Conservation (phyloP, 1,140 invertebrate genomes). For the Ylistrum balloti region DNA sequence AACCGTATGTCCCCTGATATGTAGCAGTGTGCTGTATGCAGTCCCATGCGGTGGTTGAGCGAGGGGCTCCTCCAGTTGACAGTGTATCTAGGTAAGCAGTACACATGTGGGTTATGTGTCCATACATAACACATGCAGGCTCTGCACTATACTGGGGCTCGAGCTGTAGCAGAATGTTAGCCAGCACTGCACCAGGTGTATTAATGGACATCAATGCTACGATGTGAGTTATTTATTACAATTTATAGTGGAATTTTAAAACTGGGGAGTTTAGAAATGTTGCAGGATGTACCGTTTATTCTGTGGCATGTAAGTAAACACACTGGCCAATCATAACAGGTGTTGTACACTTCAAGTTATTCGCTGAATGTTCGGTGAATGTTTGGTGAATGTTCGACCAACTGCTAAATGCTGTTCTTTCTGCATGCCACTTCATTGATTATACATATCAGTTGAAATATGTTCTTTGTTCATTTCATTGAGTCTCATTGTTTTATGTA, state of each 20-base stretch:
- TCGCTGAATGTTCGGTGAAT: background rate
- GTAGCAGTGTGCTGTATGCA: background rate
- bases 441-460: background rate
- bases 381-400: background rate
- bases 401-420: background rate
- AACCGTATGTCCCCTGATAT: background rate
- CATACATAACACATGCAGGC: slow-evolving; percentile 2
- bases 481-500: background rate
- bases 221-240: background rate
- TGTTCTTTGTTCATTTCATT: background rate
- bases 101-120: slow-evolving; percentile 9
- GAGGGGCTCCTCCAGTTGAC: slow-evolving; percentile 3
- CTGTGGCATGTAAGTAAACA: background rate
- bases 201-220: background rate
- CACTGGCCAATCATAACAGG: background rate
- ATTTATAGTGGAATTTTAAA: background rate
- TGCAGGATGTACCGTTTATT: background rate
- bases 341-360: background rate
- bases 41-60: slow-evolving; percentile 2
- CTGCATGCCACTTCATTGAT: background rate
- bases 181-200: background rate
- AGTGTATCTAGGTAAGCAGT: slow-evolving; percentile 24
- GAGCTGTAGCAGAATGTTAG: background rate
- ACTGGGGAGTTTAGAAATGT: background rate
- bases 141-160: background rate